These are phyloP conservation scores for Ploceus nigricollis DNA, from an alignment of 2,113 vertebrate species.

Conservation along the genomic window DNA sequence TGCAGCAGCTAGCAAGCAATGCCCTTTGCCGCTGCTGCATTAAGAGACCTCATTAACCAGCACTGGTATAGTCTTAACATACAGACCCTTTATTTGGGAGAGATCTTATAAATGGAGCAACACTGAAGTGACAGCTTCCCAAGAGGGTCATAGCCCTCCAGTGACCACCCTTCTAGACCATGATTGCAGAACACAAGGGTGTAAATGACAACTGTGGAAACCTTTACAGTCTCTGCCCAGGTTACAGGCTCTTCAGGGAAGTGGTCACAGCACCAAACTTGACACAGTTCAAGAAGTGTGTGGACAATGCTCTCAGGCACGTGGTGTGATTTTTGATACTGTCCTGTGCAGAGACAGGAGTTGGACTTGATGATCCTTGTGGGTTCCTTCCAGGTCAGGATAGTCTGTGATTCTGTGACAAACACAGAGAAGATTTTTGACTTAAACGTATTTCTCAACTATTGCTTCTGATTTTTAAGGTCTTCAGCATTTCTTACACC, in stretches of 20 bases:
- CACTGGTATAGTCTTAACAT: background rate
- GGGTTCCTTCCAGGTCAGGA: background rate
- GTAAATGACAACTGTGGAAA: background rate
- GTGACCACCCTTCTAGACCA: background rate
- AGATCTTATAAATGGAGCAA: background rate
- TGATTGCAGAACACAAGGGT: background rate
- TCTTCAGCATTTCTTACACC: background rate
- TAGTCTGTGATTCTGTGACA: background rate
- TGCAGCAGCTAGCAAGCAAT: background rate
- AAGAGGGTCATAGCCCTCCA: background rate
- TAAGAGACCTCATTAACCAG: background rate
- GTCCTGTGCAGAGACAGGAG: background rate
- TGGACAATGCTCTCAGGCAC: accelerated
- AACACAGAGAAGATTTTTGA: background rate
- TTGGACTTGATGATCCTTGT: background rate
- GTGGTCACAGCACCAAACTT: background rate
- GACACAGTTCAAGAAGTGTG: background rate
- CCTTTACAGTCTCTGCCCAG: background rate
- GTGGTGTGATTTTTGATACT: background rate
- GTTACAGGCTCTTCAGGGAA: background rate
- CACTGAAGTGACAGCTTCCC: background rate
- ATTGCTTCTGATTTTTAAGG: background rate
- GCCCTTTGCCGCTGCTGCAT: background rate
- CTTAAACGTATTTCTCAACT: background rate
- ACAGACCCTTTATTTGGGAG: background rate